Base-by-base conservation (phyloP, 1,140 invertebrate genomes). In the Helicoverpa armigera region DNA sequence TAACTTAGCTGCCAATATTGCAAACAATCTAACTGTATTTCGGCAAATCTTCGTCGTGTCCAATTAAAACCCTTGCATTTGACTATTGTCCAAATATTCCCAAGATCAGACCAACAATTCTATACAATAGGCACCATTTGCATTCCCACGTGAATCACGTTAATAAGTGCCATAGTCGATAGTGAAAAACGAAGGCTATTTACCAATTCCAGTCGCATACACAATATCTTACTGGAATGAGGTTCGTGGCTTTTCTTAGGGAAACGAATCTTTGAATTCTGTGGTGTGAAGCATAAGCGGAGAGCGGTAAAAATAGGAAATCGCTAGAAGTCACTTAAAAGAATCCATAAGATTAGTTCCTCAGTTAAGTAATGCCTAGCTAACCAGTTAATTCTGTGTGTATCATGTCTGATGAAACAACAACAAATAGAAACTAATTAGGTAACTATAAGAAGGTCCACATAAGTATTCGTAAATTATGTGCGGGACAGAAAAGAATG, bases 181-280 rank as follows among this genome's bases (percentile, higher is more conserved):
- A 31, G 58, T 84, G 82, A 87, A 88, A 87, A 88, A 89, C 84
- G 31, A 82, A 87, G 85, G 79, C 83, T 85, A 81, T 83, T 88
- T 81, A 87, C 63, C 80, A 81, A 89, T 87, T 86, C 85, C 65
- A 75, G 73, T 81, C 83, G 83, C 85, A 43, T 74, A 86, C 87
- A 87, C 84, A 86, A 79, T 86, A 82, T 89, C 81, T 87, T 60
- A 84, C 85, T 80, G 86, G 83, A 85, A 86, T 84, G 85, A 61
- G 35, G 82, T 80, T 87, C 76, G 69, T 83, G 82, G 83, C 83
- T 90, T 89, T 84, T 75, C 81, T 86, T 74, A 74, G 83, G 87
- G 85, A 89, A 90, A 89, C 83, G 82, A 84, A 86, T 86, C 85
- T 86, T 82, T 82, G 67, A 82, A 58, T 53, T 54, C 31, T 53